A percentile compares a stretch with the other conserved stretches of the same genome.
Conservation (phyloP, 1,140 invertebrate genomes). For the Meloidogyne chitwoodi region DNA sequence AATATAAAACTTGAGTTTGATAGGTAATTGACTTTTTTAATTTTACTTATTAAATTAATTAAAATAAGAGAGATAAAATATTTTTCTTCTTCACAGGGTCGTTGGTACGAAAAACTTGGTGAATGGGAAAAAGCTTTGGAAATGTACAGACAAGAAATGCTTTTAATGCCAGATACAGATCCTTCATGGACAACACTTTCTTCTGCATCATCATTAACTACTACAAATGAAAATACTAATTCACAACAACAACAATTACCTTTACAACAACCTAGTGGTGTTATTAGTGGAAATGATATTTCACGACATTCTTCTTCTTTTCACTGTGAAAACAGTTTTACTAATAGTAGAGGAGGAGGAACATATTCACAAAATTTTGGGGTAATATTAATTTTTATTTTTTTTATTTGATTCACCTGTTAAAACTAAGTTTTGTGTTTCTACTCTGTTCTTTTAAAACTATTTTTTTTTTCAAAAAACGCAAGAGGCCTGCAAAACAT, state of each 20-base stretch:
- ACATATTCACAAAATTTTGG: not conserved
- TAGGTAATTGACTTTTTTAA: no score
- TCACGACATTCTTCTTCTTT: not conserved
- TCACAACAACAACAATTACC: not conserved
- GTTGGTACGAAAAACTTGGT: constrained; percentile 97
- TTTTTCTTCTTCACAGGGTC: constrained; percentile 74
- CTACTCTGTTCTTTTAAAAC: no score
- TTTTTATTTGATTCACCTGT: no score
- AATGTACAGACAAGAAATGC: constrained; percentile 70
- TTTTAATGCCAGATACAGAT: constrained; percentile 6
- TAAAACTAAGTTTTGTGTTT: no score
- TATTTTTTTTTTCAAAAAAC: no score
- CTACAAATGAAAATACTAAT: not conserved
- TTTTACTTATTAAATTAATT: no score
- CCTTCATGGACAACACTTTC: not conserved
- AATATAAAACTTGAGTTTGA: no score
- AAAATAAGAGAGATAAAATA: no score
- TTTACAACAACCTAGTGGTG: not conserved
- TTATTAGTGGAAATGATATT: not conserved
- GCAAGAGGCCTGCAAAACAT: no score
- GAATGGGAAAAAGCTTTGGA: constrained; percentile 93
- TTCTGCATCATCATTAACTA: not conserved
- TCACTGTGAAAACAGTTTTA: not conserved
- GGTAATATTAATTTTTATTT: not conserved
- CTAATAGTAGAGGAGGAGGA: not conserved